These are phyloP conservation scores for Mythimna albipuncta DNA, from an alignment of 2,888 invertebrate genomes.

Conservation along the genomic window DNA sequence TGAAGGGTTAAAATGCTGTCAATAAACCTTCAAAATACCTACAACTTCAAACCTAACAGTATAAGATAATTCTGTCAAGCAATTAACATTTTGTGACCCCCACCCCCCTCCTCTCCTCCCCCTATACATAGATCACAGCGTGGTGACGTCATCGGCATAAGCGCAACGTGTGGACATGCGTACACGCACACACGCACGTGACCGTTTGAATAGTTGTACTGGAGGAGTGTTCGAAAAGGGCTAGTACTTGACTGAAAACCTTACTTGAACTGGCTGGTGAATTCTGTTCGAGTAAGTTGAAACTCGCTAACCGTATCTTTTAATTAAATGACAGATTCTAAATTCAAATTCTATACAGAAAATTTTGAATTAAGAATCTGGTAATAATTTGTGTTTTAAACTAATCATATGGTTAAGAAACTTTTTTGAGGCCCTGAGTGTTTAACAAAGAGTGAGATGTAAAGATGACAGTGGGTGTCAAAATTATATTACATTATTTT, in stretches of 20 bases:
- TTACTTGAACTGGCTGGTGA: conserved; percentile 17
- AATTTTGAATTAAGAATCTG: too few species aligned
- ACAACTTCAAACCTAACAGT: conserved; percentile 2
- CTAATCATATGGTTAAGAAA: too few species aligned
- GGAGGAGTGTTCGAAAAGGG: conserved; percentile 43
- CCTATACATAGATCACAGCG: conserved; percentile 48
- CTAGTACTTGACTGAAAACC: conserved; percentile 42
- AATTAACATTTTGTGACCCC: conserved; percentile 39
- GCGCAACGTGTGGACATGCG: conserved; percentile 60
- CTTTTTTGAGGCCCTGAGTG: too few species aligned
- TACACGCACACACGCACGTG: conserved; percentile 57
- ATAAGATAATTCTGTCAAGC: conserved; percentile 5
- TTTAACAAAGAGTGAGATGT: too few species aligned
- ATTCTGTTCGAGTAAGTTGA: not conserved
- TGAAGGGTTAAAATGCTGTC: too few species aligned
- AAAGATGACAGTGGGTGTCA: too few species aligned
- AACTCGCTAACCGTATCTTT: too few species aligned
- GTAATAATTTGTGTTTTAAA: too few species aligned
- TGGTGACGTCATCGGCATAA: conserved; percentile 67
- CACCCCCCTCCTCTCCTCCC: conserved; percentile 1
- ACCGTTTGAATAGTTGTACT: conserved; percentile 57
- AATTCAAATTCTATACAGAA: too few species aligned
- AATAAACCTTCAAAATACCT: conserved; percentile 1
- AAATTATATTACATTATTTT: too few species aligned
- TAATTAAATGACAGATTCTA: too few species aligned